phyloP scores from a whole-genome alignment of 1,140 invertebrate genomes.

The Diabrotica undecimpunctata region DNA sequence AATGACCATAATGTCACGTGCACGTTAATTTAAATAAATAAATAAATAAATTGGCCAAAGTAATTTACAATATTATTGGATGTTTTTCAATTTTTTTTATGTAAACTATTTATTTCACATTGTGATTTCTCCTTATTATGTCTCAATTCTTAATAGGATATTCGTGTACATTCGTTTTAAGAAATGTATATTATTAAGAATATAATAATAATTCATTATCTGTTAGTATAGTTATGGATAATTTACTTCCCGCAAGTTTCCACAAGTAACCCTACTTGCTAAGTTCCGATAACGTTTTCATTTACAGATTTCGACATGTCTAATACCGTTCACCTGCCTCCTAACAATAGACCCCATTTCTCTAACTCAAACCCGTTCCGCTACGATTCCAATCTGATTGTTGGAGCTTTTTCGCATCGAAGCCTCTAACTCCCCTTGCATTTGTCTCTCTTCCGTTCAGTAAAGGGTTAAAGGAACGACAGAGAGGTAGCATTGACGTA shows the following conservation, averaged over 20 bases:
- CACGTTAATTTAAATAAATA: too few relatives aligned
- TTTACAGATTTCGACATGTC: slow-evolving; percentile 11
- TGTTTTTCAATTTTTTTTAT: too few relatives aligned
- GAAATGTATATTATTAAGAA: too few relatives aligned
- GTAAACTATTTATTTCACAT: too few relatives aligned
- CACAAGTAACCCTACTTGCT: not conserved
- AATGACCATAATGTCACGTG: too few relatives aligned
- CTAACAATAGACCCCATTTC: slow-evolving; percentile 16
- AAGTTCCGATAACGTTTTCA: slow-evolving; percentile 7
- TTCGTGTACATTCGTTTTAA: too few relatives aligned
- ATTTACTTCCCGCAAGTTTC: not conserved
- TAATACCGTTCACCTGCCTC: slow-evolving; percentile 9
- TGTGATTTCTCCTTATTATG: too few relatives aligned
- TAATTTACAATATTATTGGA: too few relatives aligned
- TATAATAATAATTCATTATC: too few relatives aligned
- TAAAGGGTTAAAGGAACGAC: slow-evolving; percentile 7
- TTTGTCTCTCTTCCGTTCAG: slow-evolving; percentile 13
- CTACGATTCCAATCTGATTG: slow-evolving; percentile 11
- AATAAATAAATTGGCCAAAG: too few relatives aligned
- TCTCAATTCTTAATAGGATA: too few relatives aligned
- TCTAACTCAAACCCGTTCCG: slow-evolving; percentile 8
- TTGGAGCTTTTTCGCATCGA: slow-evolving; percentile 21
- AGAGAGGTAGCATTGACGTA: slow-evolving; percentile 22
- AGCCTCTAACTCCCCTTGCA: slow-evolving; percentile 22
- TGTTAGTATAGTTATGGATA: too few relatives aligned